These are phyloP conservation scores for Ennomos quercinarius DNA, from an alignment of 2,888 invertebrate genomes.

Conservation along the genomic window DNA sequence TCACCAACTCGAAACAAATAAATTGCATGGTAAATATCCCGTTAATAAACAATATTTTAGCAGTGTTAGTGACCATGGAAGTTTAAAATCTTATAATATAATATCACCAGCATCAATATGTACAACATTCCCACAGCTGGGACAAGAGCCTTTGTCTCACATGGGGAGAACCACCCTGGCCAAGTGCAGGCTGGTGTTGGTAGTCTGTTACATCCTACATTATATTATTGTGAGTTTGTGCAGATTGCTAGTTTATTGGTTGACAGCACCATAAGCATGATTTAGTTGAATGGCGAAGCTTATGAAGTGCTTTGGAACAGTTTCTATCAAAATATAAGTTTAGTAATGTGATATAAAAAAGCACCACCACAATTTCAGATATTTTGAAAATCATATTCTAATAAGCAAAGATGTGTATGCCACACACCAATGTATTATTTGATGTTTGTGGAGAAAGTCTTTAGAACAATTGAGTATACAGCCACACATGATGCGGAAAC, in stretches of 20 bases:
- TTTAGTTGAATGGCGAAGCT: slow-evolving; percentile 47
- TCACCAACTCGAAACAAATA: too few relatives aligned
- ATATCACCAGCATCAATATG: too few relatives aligned
- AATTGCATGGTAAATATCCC: too few relatives aligned
- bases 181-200: too few relatives aligned
- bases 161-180: too few relatives aligned
- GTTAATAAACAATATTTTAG: too few relatives aligned
- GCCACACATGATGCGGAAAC: too few relatives aligned
- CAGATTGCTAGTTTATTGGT: slow-evolving; percentile 14
- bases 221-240: background rate
- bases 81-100: too few relatives aligned
- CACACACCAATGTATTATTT: slow-evolving; percentile 66
- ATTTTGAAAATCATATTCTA: slow-evolving; percentile 9
- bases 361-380: slow-evolving; percentile 23
- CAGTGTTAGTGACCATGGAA: too few relatives aligned
- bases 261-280: slow-evolving; percentile 54
- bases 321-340: slow-evolving; percentile 4
- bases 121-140: too few relatives aligned
- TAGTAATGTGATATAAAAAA: slow-evolving; percentile 15
- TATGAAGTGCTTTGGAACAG: slow-evolving; percentile 45
- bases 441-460: slow-evolving; percentile 53
- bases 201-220: too few relatives aligned
- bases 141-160: too few relatives aligned
- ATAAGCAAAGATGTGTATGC: slow-evolving; percentile 61
- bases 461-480: background rate